These are phyloP conservation scores for Panthera tigris DNA, from an alignment of 2,113 vertebrate species.

Conservation along the genomic window DNA sequence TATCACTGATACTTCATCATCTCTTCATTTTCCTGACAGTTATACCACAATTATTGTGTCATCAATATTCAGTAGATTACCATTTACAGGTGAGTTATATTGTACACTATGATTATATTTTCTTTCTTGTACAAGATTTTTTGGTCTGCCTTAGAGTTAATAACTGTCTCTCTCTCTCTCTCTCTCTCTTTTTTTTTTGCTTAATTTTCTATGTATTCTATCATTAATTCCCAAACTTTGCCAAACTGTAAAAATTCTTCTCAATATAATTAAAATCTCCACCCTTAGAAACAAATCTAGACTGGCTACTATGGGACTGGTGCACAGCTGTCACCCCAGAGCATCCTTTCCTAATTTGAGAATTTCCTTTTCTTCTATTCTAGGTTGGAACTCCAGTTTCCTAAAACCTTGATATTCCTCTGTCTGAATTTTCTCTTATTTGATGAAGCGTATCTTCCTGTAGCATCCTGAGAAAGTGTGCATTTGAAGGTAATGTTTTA, in stretches of 20 bases:
- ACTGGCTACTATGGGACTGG: not conserved
- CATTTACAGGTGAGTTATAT: not conserved
- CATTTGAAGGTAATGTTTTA: slow-evolving; percentile 15
- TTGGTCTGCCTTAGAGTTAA: not conserved
- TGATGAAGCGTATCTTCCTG: not conserved
- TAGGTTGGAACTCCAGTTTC: not conserved
- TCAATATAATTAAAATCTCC: not conserved
- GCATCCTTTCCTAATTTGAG: not conserved
- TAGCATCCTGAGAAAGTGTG: not conserved
- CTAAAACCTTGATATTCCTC: not conserved
- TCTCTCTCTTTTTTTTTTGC: not conserved
- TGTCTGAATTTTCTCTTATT: not conserved
- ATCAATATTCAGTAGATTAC: not conserved
- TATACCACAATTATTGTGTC: not conserved
- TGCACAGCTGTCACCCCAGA: not conserved
- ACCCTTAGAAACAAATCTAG: not conserved
- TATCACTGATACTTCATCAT: not conserved
- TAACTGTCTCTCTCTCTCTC: not conserved
- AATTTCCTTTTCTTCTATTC: not conserved
- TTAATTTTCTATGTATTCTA: not conserved
- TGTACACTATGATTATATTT: not conserved
- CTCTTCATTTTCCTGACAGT: not conserved
- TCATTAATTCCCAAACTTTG: not conserved
- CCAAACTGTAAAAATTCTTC: not conserved
- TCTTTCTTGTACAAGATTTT: not conserved